Conservation (phyloP, 2,113 vertebrate species). For the Periophthalmodon schlosseri region DNA sequence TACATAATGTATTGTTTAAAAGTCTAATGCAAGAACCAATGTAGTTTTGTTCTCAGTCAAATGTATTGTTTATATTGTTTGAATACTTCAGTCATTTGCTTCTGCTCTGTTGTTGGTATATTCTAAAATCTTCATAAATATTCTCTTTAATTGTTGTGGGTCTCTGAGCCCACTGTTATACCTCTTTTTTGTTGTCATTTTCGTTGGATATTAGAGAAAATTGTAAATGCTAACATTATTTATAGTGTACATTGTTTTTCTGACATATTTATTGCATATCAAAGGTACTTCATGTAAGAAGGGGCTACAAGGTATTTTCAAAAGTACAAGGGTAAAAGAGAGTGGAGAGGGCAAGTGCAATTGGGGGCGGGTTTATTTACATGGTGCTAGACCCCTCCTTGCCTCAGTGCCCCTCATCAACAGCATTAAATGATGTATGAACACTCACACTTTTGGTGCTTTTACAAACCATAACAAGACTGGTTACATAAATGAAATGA, state of each 20-base stretch:
- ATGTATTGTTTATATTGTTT: constrained; percentile 64
- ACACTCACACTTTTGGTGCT: constrained; percentile 76
- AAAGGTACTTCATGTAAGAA: constrained; percentile 71
- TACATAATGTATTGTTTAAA: constrained; percentile 73
- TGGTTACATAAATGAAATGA: constrained; percentile 68
- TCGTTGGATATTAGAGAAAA: constrained; percentile 62
- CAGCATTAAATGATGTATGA: constrained; percentile 64
- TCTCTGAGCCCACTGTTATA: constrained; percentile 66
- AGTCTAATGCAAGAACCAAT: constrained; percentile 65
- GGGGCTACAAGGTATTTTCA: constrained; percentile 74
- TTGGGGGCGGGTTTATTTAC: constrained; percentile 63
- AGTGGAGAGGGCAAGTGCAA: constrained; percentile 68
- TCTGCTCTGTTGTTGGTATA: constrained; percentile 58
- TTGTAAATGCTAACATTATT: constrained; percentile 77
- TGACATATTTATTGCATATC: constrained; percentile 82
- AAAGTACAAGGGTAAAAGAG: constrained; percentile 58
- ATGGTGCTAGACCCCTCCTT: constrained; percentile 78
- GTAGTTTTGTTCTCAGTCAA: constrained; percentile 70
- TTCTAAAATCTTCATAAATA: constrained; percentile 45
- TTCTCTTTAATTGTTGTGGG: constrained; percentile 56
- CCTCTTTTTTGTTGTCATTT: constrained; percentile 68
- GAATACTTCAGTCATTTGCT: constrained; percentile 51
- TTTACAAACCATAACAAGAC: constrained; percentile 73
- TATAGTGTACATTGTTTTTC: constrained; percentile 79
- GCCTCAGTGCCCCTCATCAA: constrained; percentile 58